phyloP scores from a whole-genome alignment of 92 coral and sea anemone species.

The Galaxea fascicularis region DNA sequence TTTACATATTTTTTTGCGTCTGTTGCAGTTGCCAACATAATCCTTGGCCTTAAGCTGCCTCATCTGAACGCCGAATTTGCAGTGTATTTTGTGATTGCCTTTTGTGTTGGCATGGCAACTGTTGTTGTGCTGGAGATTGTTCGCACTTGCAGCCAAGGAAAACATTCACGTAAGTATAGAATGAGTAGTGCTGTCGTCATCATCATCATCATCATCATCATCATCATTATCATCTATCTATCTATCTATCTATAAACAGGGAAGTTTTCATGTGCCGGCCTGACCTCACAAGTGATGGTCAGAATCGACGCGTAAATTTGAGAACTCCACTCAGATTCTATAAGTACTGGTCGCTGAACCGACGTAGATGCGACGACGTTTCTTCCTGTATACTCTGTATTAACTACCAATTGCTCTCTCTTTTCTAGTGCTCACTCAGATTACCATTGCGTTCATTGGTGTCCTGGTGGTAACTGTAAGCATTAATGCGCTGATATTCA shows the following conservation, averaged over 20 bases:
- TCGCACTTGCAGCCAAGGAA: neutral
- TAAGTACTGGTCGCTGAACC: too few species aligned
- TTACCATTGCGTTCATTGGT: constrained; percentile 56
- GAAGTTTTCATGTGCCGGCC: too few species aligned
- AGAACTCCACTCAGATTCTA: too few species aligned
- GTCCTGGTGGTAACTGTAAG: constrained; percentile 48
- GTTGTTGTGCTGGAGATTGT: constrained; percentile 64
- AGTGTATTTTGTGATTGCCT: constrained; percentile 62
- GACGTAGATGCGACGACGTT: too few species aligned
- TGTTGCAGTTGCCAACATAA: constrained; percentile 68
- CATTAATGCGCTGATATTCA: constrained; percentile 38
- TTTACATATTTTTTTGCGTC: neutral
- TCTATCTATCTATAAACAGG: too few species aligned
- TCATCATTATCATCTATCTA: neutral
- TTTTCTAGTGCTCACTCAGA: constrained; percentile 46
- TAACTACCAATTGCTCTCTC: neutral
- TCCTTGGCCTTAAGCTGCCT: constrained; percentile 72
- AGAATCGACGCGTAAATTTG: too few species aligned
- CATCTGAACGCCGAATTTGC: constrained; percentile 52
- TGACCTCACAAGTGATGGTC: too few species aligned
- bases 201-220: neutral
- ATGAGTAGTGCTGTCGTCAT: neutral
- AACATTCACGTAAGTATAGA: neutral
- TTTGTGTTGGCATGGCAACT: constrained; percentile 56
- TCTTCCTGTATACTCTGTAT: neutral